Conservation (phyloP, 2,113 vertebrate genomes). For the Oryctolagus cuniculus region DNA sequence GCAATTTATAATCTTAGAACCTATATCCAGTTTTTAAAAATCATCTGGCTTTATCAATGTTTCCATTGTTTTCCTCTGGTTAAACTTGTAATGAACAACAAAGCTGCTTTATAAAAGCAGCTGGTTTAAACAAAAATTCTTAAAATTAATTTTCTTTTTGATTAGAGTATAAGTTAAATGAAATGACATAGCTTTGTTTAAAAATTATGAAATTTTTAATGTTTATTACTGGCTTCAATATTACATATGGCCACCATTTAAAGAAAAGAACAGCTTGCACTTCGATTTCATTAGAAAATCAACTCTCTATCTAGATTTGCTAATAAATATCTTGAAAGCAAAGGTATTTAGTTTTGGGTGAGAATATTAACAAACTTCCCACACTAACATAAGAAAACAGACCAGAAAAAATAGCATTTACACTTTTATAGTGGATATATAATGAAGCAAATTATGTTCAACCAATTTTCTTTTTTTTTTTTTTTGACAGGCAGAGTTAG, state of each 20-base stretch:
- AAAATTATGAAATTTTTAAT: slow-evolving; percentile 49
- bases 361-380: slow-evolving; percentile 34
- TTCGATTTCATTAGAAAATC: slow-evolving; percentile 60
- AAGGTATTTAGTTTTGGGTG: neutral
- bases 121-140: slow-evolving; percentile 67
- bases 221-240: slow-evolving; percentile 26
- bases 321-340: slow-evolving; percentile 34
- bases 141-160: slow-evolving; percentile 53
- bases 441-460: neutral
- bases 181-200: neutral
- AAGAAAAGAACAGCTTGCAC: neutral
- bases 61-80: slow-evolving; percentile 62
- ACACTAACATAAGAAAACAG: neutral
- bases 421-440: neutral
- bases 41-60: slow-evolving; percentile 43
- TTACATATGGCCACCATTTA: neutral
- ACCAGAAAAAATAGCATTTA: neutral
- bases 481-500: no score
- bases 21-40: slow-evolving; percentile 63
- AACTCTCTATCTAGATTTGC: neutral
- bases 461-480: no score
- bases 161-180: slow-evolving; percentile 14
- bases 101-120: slow-evolving; percentile 63
- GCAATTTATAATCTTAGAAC: slow-evolving; percentile 70
- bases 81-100: slow-evolving; percentile 65